These are phyloP conservation scores for Echeneis naucrates DNA, from an alignment of 2,797 vertebrate species.

Conservation along the genomic window DNA sequence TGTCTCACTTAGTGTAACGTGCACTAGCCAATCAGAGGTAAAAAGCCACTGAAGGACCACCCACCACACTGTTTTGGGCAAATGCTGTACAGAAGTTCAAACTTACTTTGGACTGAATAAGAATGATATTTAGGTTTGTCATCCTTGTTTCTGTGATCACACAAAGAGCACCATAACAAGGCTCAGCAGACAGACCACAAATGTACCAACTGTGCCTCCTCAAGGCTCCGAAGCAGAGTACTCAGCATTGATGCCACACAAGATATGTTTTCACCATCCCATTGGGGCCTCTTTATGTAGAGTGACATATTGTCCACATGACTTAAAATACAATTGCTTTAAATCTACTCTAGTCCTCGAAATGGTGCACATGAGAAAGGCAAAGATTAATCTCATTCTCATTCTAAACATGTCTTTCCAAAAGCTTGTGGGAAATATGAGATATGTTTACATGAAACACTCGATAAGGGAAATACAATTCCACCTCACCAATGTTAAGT, in stretches of 20 bases:
- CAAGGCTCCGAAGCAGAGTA: constrained; percentile 31
- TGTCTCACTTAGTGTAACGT: no score
- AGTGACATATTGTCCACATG: constrained; percentile 13
- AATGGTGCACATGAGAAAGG: constrained; percentile 12
- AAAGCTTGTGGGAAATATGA: constrained; percentile 15
- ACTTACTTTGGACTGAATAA: no score
- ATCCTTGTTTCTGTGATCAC: constrained; percentile 22
- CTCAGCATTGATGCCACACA: constrained; percentile 42
- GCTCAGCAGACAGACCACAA: constrained; percentile 30
- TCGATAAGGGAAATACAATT: background rate
- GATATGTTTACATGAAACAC: constrained; percentile 22
- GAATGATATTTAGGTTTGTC: constrained; percentile 22
- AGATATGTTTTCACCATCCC: constrained; percentile 26
- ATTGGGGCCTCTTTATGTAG: constrained; percentile 29
- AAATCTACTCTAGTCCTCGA: constrained; percentile 1
- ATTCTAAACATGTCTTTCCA: constrained; percentile 15
- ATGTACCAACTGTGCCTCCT: no score
- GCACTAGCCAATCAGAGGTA: no score
- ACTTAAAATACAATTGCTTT: constrained; percentile 5
- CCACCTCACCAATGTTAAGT: constrained; percentile 5
- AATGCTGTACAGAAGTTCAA: no score
- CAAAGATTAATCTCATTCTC: constrained; percentile 13
- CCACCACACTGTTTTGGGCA: no score
- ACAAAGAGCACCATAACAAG: constrained; percentile 46
- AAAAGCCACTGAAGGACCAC: no score